Evolutionary conservation across 2,797 vertebrate genomes (phyloP).

Genomic region (Leptoclinus maculatus): DNA sequence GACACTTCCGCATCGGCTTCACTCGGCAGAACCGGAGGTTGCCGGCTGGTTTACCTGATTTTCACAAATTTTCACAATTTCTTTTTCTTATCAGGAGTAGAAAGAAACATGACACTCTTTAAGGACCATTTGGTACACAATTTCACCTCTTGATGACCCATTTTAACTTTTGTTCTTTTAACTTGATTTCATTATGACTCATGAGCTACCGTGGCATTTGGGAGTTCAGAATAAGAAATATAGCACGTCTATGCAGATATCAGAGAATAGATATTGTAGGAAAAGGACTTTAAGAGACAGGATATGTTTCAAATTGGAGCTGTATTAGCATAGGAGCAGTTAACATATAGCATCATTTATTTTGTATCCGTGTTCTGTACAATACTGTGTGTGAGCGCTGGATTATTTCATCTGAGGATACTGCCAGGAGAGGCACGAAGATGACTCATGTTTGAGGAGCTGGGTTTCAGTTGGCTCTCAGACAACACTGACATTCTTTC

Average conservation of each 20-base stretch:
- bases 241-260: not conserved
- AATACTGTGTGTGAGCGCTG: conserved; percentile 5
- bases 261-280: conserved; percentile 3
- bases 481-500: not conserved
- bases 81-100: not conserved
- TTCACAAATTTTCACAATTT: not conserved
- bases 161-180: not conserved
- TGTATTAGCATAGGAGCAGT: not conserved
- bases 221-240: not conserved
- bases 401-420: conserved; percentile 35
- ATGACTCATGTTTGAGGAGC: conserved; percentile 40
- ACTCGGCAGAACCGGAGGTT: not conserved
- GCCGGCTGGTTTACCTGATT: no score
- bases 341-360: conserved; percentile 10
- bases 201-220: not conserved
- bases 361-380: conserved; percentile 11
- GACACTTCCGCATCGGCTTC: no score
- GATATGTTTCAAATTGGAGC: conserved; percentile 1
- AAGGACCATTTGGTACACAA: not conserved
- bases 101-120: not conserved
- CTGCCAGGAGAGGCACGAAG: not conserved
- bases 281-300: conserved; percentile 2
- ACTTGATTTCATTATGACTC: not conserved
- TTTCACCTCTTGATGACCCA: not conserved
- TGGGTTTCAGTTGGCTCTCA: conserved; percentile 17